A percentile compares a stretch with the other conserved stretches of the same genome.
Conservation (phyloP, 2,888 invertebrate genomes). For the Ophion ellenae region DNA sequence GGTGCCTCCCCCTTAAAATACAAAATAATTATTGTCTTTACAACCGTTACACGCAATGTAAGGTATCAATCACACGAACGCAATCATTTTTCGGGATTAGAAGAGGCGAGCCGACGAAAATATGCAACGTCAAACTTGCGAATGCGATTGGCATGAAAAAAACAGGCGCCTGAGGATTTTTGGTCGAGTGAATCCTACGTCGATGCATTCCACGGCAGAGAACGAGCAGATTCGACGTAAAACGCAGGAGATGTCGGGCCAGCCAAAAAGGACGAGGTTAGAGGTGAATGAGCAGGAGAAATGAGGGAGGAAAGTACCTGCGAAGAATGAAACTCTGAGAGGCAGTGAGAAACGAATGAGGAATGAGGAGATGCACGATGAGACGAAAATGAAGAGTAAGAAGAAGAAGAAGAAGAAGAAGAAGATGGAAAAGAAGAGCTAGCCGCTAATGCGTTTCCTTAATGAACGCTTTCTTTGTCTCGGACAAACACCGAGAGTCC, state of each 20-base stretch:
- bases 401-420: constrained; percentile 66
- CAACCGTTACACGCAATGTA: too few species aligned
- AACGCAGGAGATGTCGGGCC: constrained; percentile 24
- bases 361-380: constrained; percentile 37
- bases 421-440: constrained; percentile 71
- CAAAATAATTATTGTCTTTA: too few species aligned
- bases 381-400: constrained; percentile 55
- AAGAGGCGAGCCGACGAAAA: background rate
- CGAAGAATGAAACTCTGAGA: constrained; percentile 58
- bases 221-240: constrained; percentile 24
- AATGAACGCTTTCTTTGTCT: constrained; percentile 82
- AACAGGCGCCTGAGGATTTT: background rate
- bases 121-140: background rate
- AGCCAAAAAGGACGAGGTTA: constrained; percentile 33
- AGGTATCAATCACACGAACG: background rate
- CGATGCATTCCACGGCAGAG: constrained; percentile 40
- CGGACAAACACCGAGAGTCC: constrained; percentile 76
- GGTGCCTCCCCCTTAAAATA: too few species aligned
- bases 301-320: constrained; percentile 66
- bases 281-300: constrained; percentile 49
- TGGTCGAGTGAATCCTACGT: constrained; percentile 19
- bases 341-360: constrained; percentile 40
- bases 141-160: background rate
- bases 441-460: constrained; percentile 80
- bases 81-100: background rate